Base-by-base conservation (phyloP, 2,888 invertebrate species). In the Dolomedes plantarius region DNA sequence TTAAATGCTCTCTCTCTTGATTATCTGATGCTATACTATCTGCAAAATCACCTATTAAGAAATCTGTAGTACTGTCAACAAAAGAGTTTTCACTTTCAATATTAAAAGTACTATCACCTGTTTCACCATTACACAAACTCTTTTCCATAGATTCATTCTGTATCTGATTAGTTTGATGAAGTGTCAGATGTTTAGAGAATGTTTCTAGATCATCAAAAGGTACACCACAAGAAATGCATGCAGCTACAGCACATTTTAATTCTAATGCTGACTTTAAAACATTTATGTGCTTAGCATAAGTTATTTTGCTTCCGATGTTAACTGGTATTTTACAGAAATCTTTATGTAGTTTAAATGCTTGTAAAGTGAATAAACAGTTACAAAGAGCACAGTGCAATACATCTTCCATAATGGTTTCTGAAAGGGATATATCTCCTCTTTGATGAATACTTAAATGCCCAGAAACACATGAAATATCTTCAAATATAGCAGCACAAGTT, bases 301-400 rank as follows among this genome's bases (percentile, higher is more conserved):
- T 13, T 31, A 62, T 68, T 41, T 31, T 19, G n/a, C 56, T 64
- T 39, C 64, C 32, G 27, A 28, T 67, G 62, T 27, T 36, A 46
- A 32, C 23, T 39, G 11, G 62, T 62, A 31, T 36, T 13, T 31
- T 64, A 23, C 85, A 85, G 29, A 74, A 64, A 19, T 23, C 13
- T 68, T 62, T 50, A 31, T 85, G 85, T 6, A 32, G 23, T 28
- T 78, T 27, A 32, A 78, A 46, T 9, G 41, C 62, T n/a, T 69
- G 50, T 27, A 62, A 19, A 19, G 74, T 46, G 19, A 74, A 68
- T 32, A 85, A 50, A 23, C 56, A 85, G 16, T 85, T 85, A 29
- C 85, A 85, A 69, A 69, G 11, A 1, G 67, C 65, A 29, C 83
- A 83, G n/a, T 67, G 73, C 2, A 73, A 46, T 7, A 56, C n/a